Evolutionary conservation across 2,888 invertebrate genomes (phyloP), one percentile per base, ranked within the genome.

Genomic region (Drosophila borealis): DNA sequence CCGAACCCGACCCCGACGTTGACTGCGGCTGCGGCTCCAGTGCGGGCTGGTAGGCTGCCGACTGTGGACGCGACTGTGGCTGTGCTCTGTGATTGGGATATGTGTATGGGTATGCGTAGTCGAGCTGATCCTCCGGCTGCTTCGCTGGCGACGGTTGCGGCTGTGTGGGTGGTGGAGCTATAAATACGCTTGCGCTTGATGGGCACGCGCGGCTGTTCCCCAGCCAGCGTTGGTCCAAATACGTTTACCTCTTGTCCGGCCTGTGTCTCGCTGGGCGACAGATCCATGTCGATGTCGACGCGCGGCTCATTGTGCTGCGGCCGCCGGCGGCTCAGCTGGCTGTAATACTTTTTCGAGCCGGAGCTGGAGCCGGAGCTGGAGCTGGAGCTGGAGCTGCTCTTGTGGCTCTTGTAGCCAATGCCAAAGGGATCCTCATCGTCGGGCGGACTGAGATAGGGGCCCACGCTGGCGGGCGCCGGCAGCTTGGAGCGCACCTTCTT

Each of bases 101-200:
- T 19, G 11, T 60, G 61, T 42, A 69, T 21, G 51, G 82, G 82
- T 61, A 81, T 46, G 69, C 74, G 81, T 70, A 82, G 42, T 72
- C 82, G 60, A 59, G 70, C 14, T 56, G 70, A 33, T 67, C 66
- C 59, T 81, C 68, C 74, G 73, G 67, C 4, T 19, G 53, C 42
- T 69, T 51, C 54, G 37, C 44, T 19, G 41, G 65, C 29, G 37
- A 54, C 29, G 46, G 48, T 50, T 50, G 60, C 59, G 57, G 70
- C 65, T 81, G 79, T 82, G 74, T 74, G 71, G 85, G 80, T 88
- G 88, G 90, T 84, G 80, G 90, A 90, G 80, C 90, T 89, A 91
- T 90, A 90, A 89, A 91, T 89, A 88, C 84, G 89, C 89, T 90
- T 92, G 88, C 88, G 92, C 85, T 89, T 92, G 86, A 88, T 89